Evolutionary conservation across 1,140 invertebrate genomes (phyloP).

Genomic region (Drosophila oshimai): DNA sequence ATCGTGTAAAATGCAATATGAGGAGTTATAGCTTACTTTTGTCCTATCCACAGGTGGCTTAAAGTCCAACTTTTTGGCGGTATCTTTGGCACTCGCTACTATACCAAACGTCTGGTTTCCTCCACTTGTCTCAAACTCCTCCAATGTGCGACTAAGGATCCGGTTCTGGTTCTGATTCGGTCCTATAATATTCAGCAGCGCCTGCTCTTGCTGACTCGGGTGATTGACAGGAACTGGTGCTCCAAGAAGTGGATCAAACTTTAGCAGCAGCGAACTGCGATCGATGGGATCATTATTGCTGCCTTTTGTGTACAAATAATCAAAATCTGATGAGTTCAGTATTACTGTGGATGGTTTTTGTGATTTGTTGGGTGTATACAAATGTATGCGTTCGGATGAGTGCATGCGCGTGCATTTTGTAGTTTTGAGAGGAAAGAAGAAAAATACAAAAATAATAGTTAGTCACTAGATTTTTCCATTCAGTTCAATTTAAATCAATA

Average conservation of each 20-base stretch:
- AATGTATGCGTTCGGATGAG: conserved; percentile 11
- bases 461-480: conserved; percentile 14
- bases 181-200: conserved; percentile 29
- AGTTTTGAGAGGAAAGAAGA: conserved; percentile 29
- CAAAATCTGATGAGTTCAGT: conserved; percentile 80
- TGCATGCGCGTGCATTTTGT: conserved; percentile 54
- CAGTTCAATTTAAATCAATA: conserved; percentile 15
- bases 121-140: conserved; percentile 72
- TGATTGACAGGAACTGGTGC: conserved; percentile 71
- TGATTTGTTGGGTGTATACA: conserved; percentile 6
- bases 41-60: conserved; percentile 68
- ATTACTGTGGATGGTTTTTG: conserved; percentile 57
- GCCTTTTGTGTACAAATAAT: conserved; percentile 81
- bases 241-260: conserved; percentile 79
- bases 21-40: conserved; percentile 40
- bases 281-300: conserved; percentile 65
- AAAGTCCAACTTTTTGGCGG: conserved; percentile 34
- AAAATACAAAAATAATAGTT: conserved; percentile 42
- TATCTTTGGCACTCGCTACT: conserved; percentile 51
- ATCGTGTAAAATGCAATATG: neutral
- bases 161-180: conserved; percentile 36
- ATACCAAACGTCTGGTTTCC: conserved; percentile 63
- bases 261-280: conserved; percentile 76
- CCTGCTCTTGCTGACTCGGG: conserved; percentile 37
- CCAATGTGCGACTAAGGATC: conserved; percentile 69